These are phyloP conservation scores for Oxyura jamaicensis DNA, from an alignment of 2,113 vertebrate species.

Conservation along the genomic window DNA sequence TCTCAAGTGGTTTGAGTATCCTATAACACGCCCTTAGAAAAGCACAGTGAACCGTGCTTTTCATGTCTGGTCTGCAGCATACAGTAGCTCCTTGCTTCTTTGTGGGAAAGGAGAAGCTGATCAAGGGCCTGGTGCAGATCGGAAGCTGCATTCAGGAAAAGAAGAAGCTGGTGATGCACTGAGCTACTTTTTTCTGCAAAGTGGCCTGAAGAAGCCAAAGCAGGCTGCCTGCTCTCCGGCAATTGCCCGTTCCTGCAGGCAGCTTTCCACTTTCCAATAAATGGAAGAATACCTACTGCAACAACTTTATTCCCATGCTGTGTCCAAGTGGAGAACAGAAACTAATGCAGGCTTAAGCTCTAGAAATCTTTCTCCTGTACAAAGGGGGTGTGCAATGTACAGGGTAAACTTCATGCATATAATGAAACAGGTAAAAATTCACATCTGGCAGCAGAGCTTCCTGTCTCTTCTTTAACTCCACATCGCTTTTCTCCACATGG, in stretches of 20 bases:
- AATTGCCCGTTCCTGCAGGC: background rate
- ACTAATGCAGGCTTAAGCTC: background rate
- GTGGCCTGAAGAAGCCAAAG: background rate
- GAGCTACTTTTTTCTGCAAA: background rate
- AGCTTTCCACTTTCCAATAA: background rate
- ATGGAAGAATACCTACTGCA: background rate
- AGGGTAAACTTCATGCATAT: background rate
- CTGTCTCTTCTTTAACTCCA: background rate
- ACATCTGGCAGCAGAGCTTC: background rate
- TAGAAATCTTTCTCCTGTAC: background rate
- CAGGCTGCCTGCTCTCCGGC: background rate
- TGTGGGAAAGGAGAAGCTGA: background rate
- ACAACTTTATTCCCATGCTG: background rate
- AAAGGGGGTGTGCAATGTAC: background rate
- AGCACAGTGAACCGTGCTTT: background rate
- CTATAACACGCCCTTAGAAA: background rate
- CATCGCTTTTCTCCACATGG: background rate
- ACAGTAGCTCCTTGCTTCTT: background rate
- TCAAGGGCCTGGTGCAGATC: rapidly evolving
- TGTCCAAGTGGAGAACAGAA: background rate
- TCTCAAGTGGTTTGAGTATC: background rate
- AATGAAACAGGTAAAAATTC: background rate
- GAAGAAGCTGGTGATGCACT: background rate
- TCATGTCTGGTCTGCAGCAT: background rate
- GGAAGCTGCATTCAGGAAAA: background rate